Base-by-base conservation (phyloP, 2,888 invertebrate genomes). In the Odontocerum albicorne region DNA sequence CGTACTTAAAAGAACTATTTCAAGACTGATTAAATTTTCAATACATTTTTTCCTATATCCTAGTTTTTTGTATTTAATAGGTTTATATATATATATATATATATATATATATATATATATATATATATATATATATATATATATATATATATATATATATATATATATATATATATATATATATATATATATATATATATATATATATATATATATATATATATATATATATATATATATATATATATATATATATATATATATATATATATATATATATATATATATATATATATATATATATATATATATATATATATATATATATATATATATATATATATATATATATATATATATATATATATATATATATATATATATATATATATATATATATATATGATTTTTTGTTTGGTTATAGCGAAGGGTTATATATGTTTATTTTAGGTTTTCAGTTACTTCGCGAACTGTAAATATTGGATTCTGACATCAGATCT, bases 61-160 rank as follows among this genome's bases (percentile, higher is more conserved):
- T 10, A 10, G 27, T 27, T 27, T 27, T 27, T 10, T 10, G 6
- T 4, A 7, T 4, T 27, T 4, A 35, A 35, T 35, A 35, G 8
- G n/a, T 35, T 12, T 35, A 4, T 35, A n/a, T n/a, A 35, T 35
- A 35, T 35, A 35, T 35, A 35, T 12, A 12, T n/a, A 12, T 35
- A 35, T 35, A 35, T 35, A 35, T 35, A 35, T 35, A 35, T 35
- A 35, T 35, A 35, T 35, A 35, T 35, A 35, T 35, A 35, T 35
- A 35, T 35, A 35, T 35, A 35, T 35, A 35, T 35, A 35, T 35
- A 35, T 35, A 35, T 35, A 35, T 35, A 35, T 35, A 35, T 35
- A 35, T 35, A 35, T 35, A 35, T 35, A 35, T 35, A 35, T 35
- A 35, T 35, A 35, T 35, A 35, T 35, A 35, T 35, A 35, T 35